Evolutionary conservation across 2,888 invertebrate genomes (phyloP), one percentile per base, ranked within the genome.

Genomic region (Troglohyphantes excavatus): DNA sequence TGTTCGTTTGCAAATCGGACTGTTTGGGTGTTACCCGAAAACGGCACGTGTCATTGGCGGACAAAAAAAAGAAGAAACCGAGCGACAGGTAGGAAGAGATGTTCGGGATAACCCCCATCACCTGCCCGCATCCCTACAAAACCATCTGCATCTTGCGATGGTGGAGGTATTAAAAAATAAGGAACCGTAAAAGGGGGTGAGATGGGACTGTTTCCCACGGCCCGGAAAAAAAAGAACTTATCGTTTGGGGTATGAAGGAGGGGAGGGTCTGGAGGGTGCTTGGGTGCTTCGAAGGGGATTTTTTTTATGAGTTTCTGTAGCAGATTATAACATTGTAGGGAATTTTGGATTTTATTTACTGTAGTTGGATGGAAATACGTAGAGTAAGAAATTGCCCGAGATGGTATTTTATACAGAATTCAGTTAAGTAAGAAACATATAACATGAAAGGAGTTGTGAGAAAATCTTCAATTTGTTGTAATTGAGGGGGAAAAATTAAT

Each of bases 131-230:
- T 65, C 23, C 6, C 23, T 65, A 65, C 6, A 65, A 65, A 65
- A 65, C 23, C 27, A 26, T 65, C 65, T 65, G 65, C 26, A 65
- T 65, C 17, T 65, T 23, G 65, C 6, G 23, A 9, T 53, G 68
- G 33, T 27, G 17, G 23, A 65, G 3, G 33, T 53, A 53, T 53
- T 53, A 53, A 53, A 13, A 67, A 67, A 27, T 27, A 13, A 11
- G 26, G 26, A 67, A 23, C 26, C 26, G 67, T 9, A n/a, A 67
- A 33, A 11, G 19, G 27, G 68, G 17, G n/a, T n/a, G 9, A 17
- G 68, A 27, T 26, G 67, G 13, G 21, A n/a, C 68, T 33, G 19
- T 33, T 68, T 68, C 68, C 68, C 68, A 68, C 68, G 68, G 33
- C 68, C 29, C 33, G 7, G 33, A 68, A 26, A 65, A 26, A n/a